phyloP scores from a whole-genome alignment of 30 jellyfish, hydroid and myxozoan species.

The Aurelia aurita complex sp. Pacific region DNA sequence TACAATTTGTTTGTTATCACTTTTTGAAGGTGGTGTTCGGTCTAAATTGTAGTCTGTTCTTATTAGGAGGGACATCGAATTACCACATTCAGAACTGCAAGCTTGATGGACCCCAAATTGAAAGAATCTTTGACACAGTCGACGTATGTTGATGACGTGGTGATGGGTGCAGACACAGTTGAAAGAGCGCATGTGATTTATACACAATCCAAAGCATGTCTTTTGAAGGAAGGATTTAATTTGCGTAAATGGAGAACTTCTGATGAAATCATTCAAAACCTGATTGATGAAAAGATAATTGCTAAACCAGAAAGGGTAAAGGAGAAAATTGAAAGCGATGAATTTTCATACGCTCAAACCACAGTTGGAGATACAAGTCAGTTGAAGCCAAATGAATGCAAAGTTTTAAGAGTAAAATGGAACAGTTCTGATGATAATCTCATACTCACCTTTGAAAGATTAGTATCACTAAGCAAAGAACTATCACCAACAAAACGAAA shows the following conservation, averaged over 20 bases:
- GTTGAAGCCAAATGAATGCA: slow-evolving; percentile 11
- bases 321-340: background rate
- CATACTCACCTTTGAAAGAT: slow-evolving; percentile 7
- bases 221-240: slow-evolving; percentile 23
- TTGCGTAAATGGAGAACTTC: slow-evolving; percentile 18
- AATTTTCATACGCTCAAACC: slow-evolving; percentile 2
- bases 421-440: slow-evolving; percentile 4
- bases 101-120: slow-evolving; percentile 17
- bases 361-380: slow-evolving; percentile 15
- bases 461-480: slow-evolving; percentile 7
- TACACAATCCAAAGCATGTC: background rate
- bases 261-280: slow-evolving; percentile 9
- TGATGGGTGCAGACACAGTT: slow-evolving; percentile 31
- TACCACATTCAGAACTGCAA: background rate
- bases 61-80: slow-evolving; percentile 8
- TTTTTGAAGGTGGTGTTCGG: slow-evolving; percentile 23
- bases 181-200: slow-evolving; percentile 15
- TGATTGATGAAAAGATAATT: slow-evolving; percentile 8
- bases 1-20: slow-evolving; percentile 6
- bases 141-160: slow-evolving; percentile 32
- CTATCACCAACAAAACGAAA: slow-evolving; percentile 8
- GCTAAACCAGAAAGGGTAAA: background rate
- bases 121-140: slow-evolving; percentile 32
- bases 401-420: slow-evolving; percentile 16
- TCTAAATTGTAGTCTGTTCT: slow-evolving; percentile 15